A percentile compares a stretch with the other conserved stretches of the same genome.
These are phyloP conservation scores for Phymatocera aterrima DNA, from an alignment of 2,888 invertebrate species.

Conservation along the genomic window DNA sequence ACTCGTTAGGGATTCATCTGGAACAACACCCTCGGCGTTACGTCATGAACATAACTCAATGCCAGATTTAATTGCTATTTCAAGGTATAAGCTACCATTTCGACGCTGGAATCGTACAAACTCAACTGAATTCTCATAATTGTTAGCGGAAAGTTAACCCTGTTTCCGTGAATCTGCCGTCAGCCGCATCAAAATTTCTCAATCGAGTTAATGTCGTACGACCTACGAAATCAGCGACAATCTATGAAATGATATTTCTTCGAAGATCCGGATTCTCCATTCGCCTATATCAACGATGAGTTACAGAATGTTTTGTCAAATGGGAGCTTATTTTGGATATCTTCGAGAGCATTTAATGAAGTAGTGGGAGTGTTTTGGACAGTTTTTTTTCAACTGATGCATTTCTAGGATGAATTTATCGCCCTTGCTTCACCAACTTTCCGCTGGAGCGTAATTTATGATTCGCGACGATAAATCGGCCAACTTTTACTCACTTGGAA, in stretches of 20 bases:
- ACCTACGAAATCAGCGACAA: not conserved
- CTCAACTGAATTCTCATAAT: not conserved
- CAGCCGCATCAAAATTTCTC: not conserved
- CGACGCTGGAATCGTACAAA: not conserved
- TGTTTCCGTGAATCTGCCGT: not conserved
- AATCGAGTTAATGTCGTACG: not conserved
- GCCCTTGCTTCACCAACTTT: constrained; percentile 40
- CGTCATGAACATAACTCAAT: constrained; percentile 12
- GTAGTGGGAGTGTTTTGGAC: constrained; percentile 15
- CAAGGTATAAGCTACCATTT: not conserved
- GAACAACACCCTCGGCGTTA: constrained; percentile 1
- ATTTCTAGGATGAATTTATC: constrained; percentile 27
- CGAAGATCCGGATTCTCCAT: not conserved
- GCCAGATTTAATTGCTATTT: constrained; percentile 25
- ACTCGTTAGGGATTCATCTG: constrained; percentile 30
- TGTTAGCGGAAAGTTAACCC: not conserved
- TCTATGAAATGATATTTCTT: not conserved
- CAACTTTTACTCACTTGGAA: constrained; percentile 43
- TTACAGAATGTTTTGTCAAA: not conserved
- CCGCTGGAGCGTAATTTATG: constrained; percentile 23
- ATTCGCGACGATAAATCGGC: constrained; percentile 35
- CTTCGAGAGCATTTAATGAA: not conserved
- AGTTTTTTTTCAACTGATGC: constrained; percentile 19
- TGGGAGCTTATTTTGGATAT: not conserved
- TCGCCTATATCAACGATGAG: not conserved